These are phyloP conservation scores for Gobio gobio DNA, from an alignment of 2,113 vertebrate species.

Conservation along the genomic window DNA sequence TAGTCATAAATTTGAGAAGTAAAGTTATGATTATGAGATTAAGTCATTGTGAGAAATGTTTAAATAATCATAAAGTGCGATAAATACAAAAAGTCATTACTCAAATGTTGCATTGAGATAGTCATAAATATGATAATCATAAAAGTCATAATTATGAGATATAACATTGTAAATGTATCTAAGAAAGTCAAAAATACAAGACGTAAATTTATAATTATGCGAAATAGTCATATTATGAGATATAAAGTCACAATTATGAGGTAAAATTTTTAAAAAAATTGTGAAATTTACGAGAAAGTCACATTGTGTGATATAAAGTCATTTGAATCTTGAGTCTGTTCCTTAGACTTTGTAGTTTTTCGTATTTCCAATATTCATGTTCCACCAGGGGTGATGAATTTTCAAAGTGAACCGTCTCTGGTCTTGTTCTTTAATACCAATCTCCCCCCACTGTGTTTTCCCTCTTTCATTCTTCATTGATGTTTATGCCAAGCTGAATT, in stretches of 20 bases:
- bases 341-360: background rate
- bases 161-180: background rate
- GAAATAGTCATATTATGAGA: background rate
- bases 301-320: background rate
- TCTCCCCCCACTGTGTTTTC: background rate
- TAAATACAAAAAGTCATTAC: background rate
- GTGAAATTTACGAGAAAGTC: background rate
- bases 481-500: constrained; percentile 3
- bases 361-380: background rate
- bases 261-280: too few species aligned
- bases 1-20: background rate
- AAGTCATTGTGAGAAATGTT: background rate
- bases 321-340: background rate
- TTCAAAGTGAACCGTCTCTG: background rate
- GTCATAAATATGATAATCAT: background rate
- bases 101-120: background rate
- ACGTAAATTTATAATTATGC: background rate
- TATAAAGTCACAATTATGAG: background rate
- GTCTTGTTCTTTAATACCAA: background rate
- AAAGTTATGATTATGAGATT: background rate
- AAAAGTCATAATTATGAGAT: background rate
- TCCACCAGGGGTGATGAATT: background rate
- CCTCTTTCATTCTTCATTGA: background rate
- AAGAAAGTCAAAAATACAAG: background rate
- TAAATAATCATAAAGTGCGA: background rate